Conservation (phyloP, 2,888 invertebrate species). For the Sarcophaga rosellei region DNA sequence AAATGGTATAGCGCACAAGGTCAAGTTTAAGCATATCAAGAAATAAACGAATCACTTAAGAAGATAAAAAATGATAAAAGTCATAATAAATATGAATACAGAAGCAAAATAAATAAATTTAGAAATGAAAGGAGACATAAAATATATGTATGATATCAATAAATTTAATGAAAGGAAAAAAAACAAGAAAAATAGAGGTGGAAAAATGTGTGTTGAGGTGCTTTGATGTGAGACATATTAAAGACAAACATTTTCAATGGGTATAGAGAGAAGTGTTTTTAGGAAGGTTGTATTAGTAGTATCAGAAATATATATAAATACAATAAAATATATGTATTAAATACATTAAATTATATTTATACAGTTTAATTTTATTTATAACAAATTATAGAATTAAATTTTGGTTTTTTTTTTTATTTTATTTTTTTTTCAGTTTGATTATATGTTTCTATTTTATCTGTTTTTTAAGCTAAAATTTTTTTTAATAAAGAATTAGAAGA, state of each 20-base stretch:
- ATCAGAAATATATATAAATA: constrained; percentile 47
- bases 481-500: constrained; percentile 42
- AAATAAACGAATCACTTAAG: constrained; percentile 30
- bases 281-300: constrained; percentile 30
- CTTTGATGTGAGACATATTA: constrained; percentile 41
- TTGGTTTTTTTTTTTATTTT: background rate
- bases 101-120: constrained; percentile 34
- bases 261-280: constrained; percentile 22
- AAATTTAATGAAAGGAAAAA: background rate
- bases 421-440: constrained; percentile 11
- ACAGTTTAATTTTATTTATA: constrained; percentile 21
- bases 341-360: constrained; percentile 23
- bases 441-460: constrained; percentile 24
- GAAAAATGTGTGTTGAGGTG: constrained; percentile 31
- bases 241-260: constrained; percentile 11
- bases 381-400: background rate
- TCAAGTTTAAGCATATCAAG: constrained; percentile 19
- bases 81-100: constrained; percentile 37
- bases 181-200: background rate
- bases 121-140: constrained; percentile 16
- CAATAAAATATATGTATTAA: constrained; percentile 47
- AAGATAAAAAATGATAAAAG: constrained; percentile 19
- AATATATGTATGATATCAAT: background rate
- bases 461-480: background rate
- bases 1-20: constrained; percentile 15